Base-by-base conservation (phyloP, 2,113 vertebrate genomes). In the Mastomys coucha region DNA sequence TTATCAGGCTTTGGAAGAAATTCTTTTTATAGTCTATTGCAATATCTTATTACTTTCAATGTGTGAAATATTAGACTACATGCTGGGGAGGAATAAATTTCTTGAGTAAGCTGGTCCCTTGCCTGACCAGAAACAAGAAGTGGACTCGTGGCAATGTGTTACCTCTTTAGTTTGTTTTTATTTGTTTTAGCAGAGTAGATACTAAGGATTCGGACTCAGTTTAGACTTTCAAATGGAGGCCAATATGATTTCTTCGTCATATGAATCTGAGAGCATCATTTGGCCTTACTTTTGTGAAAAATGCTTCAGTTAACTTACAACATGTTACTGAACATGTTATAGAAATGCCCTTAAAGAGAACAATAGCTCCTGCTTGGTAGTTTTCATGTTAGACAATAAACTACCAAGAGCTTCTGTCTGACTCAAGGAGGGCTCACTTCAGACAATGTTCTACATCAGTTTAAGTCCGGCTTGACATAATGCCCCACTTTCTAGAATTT, bases 11-110 rank as follows among this genome's bases (percentile, higher is more conserved):
- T 28, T 89, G 51, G n/a, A 58, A 90, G 51, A 87, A 28, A 80
- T 72, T 39, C 14, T 19, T 58, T 89, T 90, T 76, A 49, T 7
- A 89, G 36, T 81, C 39, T n/a, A 67, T 1, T 51, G 7, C 16
- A 85, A 91, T n/a, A 75, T 75, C 72, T 69, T 73, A 69, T 16
- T 11, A 36, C n/a, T 88, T 84, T 88, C 93, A 88, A 56, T 91
- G 31, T 73, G 53, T 2, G 5, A 63, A 91, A 89, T 13, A 78
- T 73, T 10, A 63, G 58, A 73, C 58, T 3, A 58, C 22, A 9
- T 84, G 26, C 3, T 88, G n/a, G 22, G 12, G 58, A 77, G 75
- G 20, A 73, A 65, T 42, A 63, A 70, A 45, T 24, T 88, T 78
- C 90, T 36, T 63, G 24, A 75, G 39, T 49, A 88, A 65, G 45